Evolutionary conservation across 2,797 vertebrate genomes (phyloP).

Genomic region (Malurus splendens): DNA sequence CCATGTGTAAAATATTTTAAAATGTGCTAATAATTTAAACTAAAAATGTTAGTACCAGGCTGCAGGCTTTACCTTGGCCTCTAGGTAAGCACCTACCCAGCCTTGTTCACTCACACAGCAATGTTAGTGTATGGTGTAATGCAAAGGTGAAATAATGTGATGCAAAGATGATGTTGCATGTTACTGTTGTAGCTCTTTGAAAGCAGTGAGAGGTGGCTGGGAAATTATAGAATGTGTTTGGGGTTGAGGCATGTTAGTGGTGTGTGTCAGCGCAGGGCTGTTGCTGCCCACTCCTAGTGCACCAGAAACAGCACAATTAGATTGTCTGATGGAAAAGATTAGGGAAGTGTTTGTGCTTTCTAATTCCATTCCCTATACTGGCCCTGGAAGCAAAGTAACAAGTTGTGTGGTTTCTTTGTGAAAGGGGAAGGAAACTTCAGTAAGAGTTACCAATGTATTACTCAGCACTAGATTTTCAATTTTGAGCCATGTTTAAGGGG

Average conservation of each 20-base stretch:
- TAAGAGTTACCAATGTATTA: neutral
- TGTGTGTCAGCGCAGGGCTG: neutral
- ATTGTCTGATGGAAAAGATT: neutral
- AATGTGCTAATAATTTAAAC: neutral
- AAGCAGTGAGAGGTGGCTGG: fast-evolving
- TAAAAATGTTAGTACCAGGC: neutral
- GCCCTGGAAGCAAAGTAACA: neutral
- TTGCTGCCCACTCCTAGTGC: neutral
- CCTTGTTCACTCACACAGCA: neutral
- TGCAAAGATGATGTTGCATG: neutral
- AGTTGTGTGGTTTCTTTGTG: neutral
- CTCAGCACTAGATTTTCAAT: neutral
- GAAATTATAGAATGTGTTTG: neutral
- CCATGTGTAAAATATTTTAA: neutral
- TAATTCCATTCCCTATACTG: neutral
- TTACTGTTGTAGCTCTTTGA: neutral
- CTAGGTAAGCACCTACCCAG: neutral
- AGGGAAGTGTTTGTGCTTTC: neutral
- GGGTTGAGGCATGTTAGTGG: neutral
- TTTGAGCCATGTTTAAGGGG: neutral
- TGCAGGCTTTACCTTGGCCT: neutral
- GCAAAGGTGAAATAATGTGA: neutral
- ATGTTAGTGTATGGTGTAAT: neutral
- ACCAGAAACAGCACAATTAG: neutral
- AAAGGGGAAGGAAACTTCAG: neutral